phyloP scores from a whole-genome alignment of 2,797 vertebrate species.

The Hephaestus fuliginosus region DNA sequence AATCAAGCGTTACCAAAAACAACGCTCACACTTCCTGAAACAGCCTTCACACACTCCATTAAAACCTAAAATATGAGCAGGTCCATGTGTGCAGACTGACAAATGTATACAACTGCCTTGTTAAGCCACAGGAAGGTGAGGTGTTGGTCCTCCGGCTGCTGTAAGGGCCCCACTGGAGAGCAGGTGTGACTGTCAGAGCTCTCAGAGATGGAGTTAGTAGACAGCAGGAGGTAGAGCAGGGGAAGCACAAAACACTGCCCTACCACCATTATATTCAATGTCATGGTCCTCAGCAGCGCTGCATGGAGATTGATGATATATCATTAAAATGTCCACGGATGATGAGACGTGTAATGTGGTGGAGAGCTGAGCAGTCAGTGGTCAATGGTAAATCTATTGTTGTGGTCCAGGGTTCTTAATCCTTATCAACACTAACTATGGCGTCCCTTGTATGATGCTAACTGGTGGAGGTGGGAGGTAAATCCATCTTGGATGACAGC shows the following conservation, averaged over 20 bases:
- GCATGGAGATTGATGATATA: slow-evolving; percentile 64
- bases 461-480: slow-evolving; percentile 63
- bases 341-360: slow-evolving; percentile 63
- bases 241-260: slow-evolving; percentile 48
- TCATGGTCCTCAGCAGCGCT: slow-evolving; percentile 44
- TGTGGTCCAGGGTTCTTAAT: slow-evolving; percentile 59
- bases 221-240: slow-evolving; percentile 51
- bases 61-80: slow-evolving; percentile 53
- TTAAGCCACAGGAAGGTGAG: slow-evolving; percentile 72
- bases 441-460: slow-evolving; percentile 58
- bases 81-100: slow-evolving; percentile 55
- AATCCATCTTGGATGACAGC: slow-evolving; percentile 73
- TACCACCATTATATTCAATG: slow-evolving; percentile 57
- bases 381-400: slow-evolving; percentile 60
- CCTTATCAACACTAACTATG: slow-evolving; percentile 69
- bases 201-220: slow-evolving; percentile 47
- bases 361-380: slow-evolving; percentile 53
- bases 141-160: slow-evolving; percentile 73
- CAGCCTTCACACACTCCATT: slow-evolving; percentile 23
- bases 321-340: slow-evolving; percentile 68
- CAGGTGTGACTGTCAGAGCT: slow-evolving; percentile 77
- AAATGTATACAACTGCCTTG: slow-evolving; percentile 66
- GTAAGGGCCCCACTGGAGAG: slow-evolving; percentile 53
- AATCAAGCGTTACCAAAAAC: slow-evolving; percentile 3
- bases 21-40: slow-evolving; percentile 12